Evolutionary conservation across 2,888 invertebrate species (phyloP).

Genomic region (Agrochola macilenta): DNA sequence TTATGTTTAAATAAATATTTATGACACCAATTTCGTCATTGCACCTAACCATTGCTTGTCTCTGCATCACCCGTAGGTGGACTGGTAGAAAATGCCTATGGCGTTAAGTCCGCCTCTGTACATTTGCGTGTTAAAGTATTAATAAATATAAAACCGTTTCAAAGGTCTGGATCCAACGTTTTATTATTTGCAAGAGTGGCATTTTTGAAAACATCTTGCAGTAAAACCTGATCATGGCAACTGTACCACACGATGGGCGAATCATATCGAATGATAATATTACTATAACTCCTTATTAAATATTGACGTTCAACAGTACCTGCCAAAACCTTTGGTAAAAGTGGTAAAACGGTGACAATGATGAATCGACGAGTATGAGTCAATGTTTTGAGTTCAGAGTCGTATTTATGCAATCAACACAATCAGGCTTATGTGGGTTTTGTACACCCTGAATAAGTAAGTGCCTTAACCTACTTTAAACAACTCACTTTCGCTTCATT

Average conservation of each 20-base stretch:
- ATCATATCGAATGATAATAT: neutral
- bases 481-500: slow-evolving; percentile 72
- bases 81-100: no score
- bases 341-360: neutral
- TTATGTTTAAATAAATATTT: no score
- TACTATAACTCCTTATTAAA: neutral
- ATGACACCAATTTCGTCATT: no score
- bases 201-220: neutral
- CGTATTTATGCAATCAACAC: slow-evolving; percentile 43
- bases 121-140: no score
- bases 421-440: slow-evolving; percentile 27
- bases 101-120: no score
- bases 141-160: neutral
- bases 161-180: neutral
- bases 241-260: neutral
- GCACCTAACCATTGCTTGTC: no score
- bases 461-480: slow-evolving; percentile 65
- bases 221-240: neutral
- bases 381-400: slow-evolving; percentile 45
- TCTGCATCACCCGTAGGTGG: no score
- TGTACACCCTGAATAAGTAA: slow-evolving; percentile 54
- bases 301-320: neutral
- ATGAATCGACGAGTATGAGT: neutral
- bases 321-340: neutral
- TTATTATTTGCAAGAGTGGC: neutral